phyloP scores from a whole-genome alignment of 2,113 vertebrate species.

The Halichoeres trimaculatus region DNA sequence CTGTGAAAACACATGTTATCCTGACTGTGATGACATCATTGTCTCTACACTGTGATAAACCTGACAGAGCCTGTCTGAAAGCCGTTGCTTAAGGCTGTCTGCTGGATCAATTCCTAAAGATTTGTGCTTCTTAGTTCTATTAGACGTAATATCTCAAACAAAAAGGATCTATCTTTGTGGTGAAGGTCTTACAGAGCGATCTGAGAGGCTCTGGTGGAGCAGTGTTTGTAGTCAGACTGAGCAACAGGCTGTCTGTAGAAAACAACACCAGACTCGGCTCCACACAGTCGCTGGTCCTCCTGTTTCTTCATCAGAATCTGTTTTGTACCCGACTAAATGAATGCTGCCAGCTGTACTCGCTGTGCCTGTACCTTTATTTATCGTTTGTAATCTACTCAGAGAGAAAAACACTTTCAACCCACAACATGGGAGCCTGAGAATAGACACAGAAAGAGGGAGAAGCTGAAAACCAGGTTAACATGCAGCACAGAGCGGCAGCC shows the following conservation, averaged over 20 bases:
- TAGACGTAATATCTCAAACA: no score
- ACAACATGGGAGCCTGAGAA: conserved; percentile 37
- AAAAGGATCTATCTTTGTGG: no score
- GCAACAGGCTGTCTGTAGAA: neutral
- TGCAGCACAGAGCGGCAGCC: conserved; percentile 28
- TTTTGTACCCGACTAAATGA: neutral
- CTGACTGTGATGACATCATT: no score
- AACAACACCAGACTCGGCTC: neutral
- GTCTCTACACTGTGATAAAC: no score
- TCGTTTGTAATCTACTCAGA: neutral
- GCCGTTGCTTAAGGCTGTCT: no score
- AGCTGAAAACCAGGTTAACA: conserved; percentile 56
- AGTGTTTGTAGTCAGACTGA: neutral
- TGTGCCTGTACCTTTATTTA: neutral
- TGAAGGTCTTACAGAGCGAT: neutral
- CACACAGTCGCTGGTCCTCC: neutral
- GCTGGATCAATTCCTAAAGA: no score
- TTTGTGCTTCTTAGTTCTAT: no score
- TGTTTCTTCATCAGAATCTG: neutral
- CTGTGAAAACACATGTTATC: no score
- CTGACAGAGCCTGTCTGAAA: no score
- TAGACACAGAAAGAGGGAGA: conserved; percentile 47
- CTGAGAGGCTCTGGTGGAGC: neutral
- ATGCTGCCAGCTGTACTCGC: conserved; percentile 22
- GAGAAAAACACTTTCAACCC: conserved; percentile 30